These are phyloP conservation scores for honey bee (Apis mellifera) DNA, from an alignment of 1,140 invertebrate genomes.

Conservation along the genomic window Amel_HAv3.1 CM009932.2:5140501-5141000, in stretches of 20 bases:
- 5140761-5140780: background rate
- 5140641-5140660: background rate
- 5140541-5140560: no score
- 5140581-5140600: no score
- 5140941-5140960: background rate
- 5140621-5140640: background rate
- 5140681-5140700: background rate
- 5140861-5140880: conserved; percentile 19
- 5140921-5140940: background rate
- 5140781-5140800: conserved; percentile 21
- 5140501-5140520: no score
- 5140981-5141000: background rate
- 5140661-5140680: background rate
- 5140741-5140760: background rate
- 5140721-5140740: background rate
- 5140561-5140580: no score
- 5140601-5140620: no score
- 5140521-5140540: no score
- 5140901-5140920: background rate
- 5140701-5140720: background rate
- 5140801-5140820: background rate
- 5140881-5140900: conserved; percentile 30
- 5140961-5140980: no score
- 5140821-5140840: background rate
- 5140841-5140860: conserved; percentile 10